A percentile compares a stretch with the other conserved stretches of the same genome.
Conservation (phyloP, 2,888 invertebrate genomes). For the Azorinus chamasolen region DNA sequence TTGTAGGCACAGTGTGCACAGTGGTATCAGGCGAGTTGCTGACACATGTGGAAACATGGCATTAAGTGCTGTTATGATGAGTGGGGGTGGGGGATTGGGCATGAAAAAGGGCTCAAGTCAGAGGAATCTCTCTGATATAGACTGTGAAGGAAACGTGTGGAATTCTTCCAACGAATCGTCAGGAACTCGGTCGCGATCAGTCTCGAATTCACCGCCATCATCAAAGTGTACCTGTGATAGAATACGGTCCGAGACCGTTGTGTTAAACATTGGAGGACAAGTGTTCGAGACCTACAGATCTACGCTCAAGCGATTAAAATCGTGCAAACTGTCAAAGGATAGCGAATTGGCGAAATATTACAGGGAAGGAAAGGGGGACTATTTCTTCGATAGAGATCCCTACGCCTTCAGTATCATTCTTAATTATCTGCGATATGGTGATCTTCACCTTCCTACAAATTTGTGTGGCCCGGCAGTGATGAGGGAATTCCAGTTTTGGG, state of each 20-base stretch:
- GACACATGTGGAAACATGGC: conserved; percentile 62
- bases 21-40: conserved; percentile 7
- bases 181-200: conserved; percentile 30
- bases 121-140: conserved; percentile 35
- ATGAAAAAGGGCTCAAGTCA: conserved; percentile 35
- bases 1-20: conserved; percentile 1
- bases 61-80: conserved; percentile 65
- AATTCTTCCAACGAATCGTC: conserved; percentile 11
- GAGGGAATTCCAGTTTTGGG: conserved; percentile 84
- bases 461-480: conserved; percentile 82
- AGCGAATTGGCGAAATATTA: conserved; percentile 75
- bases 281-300: conserved; percentile 79
- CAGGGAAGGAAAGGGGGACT: conserved; percentile 75
- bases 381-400: conserved; percentile 83
- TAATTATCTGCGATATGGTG: conserved; percentile 82
- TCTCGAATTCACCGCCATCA: conserved; percentile 28
- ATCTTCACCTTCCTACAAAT: conserved; percentile 82
- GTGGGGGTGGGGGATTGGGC: conserved; percentile 49
- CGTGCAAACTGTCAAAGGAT: conserved; percentile 75
- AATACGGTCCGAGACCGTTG: conserved; percentile 66
- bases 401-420: conserved; percentile 80
- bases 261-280: conserved; percentile 80
- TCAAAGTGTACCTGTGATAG: conserved; percentile 59
- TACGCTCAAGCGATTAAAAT: conserved; percentile 73
- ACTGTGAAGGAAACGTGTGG: conserved; percentile 35